phyloP scores from a whole-genome alignment of 2,113 vertebrate species.

The Eolophus roseicapilla region DNA sequence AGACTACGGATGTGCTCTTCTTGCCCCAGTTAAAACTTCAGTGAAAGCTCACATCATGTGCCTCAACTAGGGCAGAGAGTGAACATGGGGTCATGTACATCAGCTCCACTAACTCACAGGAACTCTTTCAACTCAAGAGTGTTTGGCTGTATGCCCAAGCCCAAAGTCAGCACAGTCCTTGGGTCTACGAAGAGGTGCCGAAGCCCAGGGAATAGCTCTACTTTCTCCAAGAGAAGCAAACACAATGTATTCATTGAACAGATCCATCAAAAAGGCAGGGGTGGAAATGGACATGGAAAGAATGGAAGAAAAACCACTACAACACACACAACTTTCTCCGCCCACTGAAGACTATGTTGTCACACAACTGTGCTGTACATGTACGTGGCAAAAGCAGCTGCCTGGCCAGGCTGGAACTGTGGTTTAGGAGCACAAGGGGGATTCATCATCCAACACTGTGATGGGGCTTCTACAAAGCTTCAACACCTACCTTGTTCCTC shows the following conservation, averaged over 20 bases:
- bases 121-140: background rate
- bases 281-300: no score
- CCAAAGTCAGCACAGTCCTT: background rate
- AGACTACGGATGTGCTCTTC: background rate
- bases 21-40: accelerated
- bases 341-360: accelerated
- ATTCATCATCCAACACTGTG: background rate
- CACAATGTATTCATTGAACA: accelerated
- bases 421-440: background rate
- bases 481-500: background rate
- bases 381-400: background rate
- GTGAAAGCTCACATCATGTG: accelerated
- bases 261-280: background rate
- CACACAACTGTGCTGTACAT: accelerated
- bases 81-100: accelerated
- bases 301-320: background rate
- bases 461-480: background rate
- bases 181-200: accelerated
- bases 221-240: background rate
- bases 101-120: accelerated
- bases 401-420: background rate
- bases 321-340: accelerated
- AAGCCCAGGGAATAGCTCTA: background rate
- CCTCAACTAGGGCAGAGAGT: background rate
- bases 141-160: accelerated